Evolutionary conservation across 2,797 vertebrate species (phyloP).

Genomic region (Pangasius djambal): DNA sequence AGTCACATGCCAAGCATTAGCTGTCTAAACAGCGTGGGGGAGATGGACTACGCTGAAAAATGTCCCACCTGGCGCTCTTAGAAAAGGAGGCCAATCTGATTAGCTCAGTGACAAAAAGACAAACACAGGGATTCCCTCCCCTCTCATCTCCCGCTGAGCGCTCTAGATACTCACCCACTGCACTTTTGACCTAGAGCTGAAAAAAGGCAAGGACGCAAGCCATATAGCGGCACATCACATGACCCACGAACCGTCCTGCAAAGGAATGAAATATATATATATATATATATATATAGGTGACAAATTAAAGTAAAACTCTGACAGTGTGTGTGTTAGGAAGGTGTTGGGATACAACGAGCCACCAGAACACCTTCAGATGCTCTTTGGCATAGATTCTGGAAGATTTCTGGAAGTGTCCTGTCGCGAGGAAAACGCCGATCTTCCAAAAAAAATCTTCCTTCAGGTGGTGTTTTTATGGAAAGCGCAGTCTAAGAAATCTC

Average conservation of each 20-base stretch:
- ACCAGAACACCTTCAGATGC: not conserved
- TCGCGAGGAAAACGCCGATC: not conserved
- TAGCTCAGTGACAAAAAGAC: conserved; percentile 40
- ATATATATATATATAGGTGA: not conserved
- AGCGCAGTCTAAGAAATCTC: not conserved
- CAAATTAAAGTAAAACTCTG: not conserved
- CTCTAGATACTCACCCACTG: conserved; percentile 29
- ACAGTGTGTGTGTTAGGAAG: not conserved
- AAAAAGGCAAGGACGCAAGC: not conserved
- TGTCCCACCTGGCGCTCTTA: conserved; percentile 36
- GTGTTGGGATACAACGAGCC: not conserved
- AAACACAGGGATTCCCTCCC: conserved; percentile 51
- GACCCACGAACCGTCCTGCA: conserved; percentile 13
- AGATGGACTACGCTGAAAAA: conserved; percentile 10
- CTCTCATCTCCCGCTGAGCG: not conserved
- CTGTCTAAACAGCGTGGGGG: not conserved
- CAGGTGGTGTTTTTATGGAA: not conserved
- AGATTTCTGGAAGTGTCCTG: not conserved
- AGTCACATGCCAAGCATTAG: conserved; percentile 23
- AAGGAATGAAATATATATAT: not conserved
- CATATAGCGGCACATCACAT: not conserved
- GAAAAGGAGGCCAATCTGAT: conserved; percentile 53
- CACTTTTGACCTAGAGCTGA: conserved; percentile 6
- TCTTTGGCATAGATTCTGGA: not conserved
- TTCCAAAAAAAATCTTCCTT: not conserved